Conservation (phyloP, 2,888 invertebrate species). For the Nemotelus pantherinus region DNA sequence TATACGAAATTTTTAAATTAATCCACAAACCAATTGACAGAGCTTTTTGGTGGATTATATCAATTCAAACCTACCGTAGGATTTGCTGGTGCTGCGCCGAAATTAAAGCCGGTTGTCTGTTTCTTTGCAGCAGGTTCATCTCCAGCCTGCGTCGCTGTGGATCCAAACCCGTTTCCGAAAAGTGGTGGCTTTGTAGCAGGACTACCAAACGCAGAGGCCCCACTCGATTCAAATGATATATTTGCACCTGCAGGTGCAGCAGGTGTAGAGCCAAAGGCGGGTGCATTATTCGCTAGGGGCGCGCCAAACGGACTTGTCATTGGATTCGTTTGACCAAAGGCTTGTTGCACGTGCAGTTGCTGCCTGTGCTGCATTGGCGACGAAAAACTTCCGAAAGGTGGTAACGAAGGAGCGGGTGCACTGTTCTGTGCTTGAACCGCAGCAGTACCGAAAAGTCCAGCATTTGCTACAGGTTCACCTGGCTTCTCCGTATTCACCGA, state of each 20-base stretch:
- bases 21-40: background rate
- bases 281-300: constrained; percentile 39
- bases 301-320: constrained; percentile 44
- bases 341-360: constrained; percentile 33
- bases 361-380: constrained; percentile 38
- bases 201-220: constrained; percentile 11
- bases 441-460: constrained; percentile 38
- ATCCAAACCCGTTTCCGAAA: constrained; percentile 32
- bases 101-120: constrained; percentile 54
- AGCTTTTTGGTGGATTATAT: background rate
- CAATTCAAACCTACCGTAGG: constrained; percentile 32
- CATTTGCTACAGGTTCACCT: background rate
- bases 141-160: constrained; percentile 37
- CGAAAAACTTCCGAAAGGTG: constrained; percentile 47
- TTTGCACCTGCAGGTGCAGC: constrained; percentile 40
- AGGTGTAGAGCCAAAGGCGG: constrained; percentile 49
- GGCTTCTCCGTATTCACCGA: constrained; percentile 17
- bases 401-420: background rate
- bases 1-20: background rate
- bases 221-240: constrained; percentile 47
- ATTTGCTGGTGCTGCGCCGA: constrained; percentile 49
- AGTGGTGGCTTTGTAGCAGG: constrained; percentile 10
- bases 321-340: constrained; percentile 52
- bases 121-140: constrained; percentile 56
- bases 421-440: constrained; percentile 23